Percentiles rank a stretch among this genome's conserved stretches.
These are phyloP conservation scores for Schrankia costaestrigalis DNA, from an alignment of 2,888 invertebrate genomes.

Conservation along the genomic window DNA sequence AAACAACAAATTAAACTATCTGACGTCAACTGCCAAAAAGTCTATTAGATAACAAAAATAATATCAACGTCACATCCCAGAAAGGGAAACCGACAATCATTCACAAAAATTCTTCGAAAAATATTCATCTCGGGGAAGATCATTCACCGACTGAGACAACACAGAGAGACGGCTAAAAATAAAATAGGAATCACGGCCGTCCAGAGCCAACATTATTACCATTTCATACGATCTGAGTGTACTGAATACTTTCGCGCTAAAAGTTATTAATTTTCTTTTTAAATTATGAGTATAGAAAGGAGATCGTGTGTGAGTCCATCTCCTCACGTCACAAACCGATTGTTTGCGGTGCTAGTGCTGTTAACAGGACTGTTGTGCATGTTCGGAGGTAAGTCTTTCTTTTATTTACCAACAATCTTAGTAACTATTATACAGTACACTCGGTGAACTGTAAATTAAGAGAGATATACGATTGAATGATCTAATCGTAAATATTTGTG, in stretches of 20 bases:
- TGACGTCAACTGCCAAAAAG: constrained; percentile 5
- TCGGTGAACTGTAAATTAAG: no score
- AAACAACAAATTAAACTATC: neutral
- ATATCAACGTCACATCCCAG: constrained; percentile 17
- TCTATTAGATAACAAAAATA: constrained; percentile 7
- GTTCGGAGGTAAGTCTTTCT: constrained; percentile 69
- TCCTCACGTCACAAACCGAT: constrained; percentile 58
- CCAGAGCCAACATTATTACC: constrained; percentile 29
- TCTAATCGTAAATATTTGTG: no score
- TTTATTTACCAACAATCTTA: no score
- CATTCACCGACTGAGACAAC: constrained; percentile 58
- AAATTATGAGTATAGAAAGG: constrained; percentile 49
- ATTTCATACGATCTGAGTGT: constrained; percentile 25
- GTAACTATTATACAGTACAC: neutral
- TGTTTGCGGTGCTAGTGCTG: constrained; percentile 56
- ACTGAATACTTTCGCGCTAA: constrained; percentile 17
- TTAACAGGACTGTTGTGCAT: constrained; percentile 60
- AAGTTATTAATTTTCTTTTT: constrained; percentile 12
- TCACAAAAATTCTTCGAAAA: constrained; percentile 27
- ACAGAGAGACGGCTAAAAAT: constrained; percentile 58
- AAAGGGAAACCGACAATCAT: constrained; percentile 26
- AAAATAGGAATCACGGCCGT: constrained; percentile 55
- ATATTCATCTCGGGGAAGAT: constrained; percentile 39
- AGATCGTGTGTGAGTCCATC: constrained; percentile 50
- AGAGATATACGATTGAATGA: no score